These are phyloP conservation scores for Xyliphius kryptos DNA, from an alignment of 2,113 vertebrate species.

Conservation along the genomic window DNA sequence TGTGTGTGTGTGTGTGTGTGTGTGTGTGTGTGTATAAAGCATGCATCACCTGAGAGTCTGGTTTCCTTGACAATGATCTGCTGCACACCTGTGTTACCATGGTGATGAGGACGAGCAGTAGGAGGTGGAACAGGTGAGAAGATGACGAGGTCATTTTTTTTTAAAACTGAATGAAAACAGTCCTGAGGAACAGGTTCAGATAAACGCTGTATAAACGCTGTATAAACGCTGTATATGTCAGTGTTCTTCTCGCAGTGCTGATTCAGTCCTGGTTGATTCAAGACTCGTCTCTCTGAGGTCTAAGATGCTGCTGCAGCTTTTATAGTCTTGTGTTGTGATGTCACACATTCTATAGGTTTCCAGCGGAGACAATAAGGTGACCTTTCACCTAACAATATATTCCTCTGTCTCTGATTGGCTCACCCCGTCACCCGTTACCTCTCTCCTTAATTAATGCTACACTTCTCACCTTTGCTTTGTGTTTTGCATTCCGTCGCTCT, in stretches of 20 bases:
- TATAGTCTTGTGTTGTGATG: slow-evolving; percentile 38
- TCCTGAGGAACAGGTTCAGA: too few relatives aligned
- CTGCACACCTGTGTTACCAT: slow-evolving; percentile 21
- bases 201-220: too few relatives aligned
- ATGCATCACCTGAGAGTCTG: slow-evolving; percentile 40
- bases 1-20: too few relatives aligned
- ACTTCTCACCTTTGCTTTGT: too few relatives aligned
- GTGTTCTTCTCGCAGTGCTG: background rate
- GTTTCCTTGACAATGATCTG: slow-evolving; percentile 26
- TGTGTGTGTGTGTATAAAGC: background rate
- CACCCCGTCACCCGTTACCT: too few relatives aligned
- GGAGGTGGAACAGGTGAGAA: background rate
- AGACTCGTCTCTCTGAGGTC: slow-evolving; percentile 37
- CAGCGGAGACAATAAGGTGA: slow-evolving; percentile 12
- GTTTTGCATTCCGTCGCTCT: too few relatives aligned
- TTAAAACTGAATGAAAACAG: too few relatives aligned
- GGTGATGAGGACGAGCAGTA: slow-evolving; percentile 24
- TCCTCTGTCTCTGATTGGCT: background rate
- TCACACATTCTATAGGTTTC: slow-evolving; percentile 42
- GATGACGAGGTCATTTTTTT: slow-evolving; percentile 32
- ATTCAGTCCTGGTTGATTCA: slow-evolving; percentile 42
- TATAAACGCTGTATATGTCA: background rate
- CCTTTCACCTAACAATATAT: background rate
- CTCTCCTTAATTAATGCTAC: too few relatives aligned
- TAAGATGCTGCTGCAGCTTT: background rate